These are phyloP conservation scores for Stegodyphus mimosarum DNA, from an alignment of 1,140 invertebrate species.

Conservation along the genomic window DNA sequence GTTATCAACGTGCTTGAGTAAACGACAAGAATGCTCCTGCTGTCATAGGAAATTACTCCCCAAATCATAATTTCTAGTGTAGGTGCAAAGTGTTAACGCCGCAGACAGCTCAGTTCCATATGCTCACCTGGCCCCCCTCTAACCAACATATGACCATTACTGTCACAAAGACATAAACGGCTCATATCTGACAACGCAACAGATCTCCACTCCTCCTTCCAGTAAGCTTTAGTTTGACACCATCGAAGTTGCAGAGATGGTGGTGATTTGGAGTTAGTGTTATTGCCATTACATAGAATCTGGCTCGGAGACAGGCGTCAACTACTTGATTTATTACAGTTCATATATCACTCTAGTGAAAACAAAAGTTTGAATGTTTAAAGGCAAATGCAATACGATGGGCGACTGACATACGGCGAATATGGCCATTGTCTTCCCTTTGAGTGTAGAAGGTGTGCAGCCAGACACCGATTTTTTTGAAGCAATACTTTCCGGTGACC, in stretches of 20 bases:
- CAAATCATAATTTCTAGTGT: not conserved
- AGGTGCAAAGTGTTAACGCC: not conserved
- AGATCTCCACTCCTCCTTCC: not conserved
- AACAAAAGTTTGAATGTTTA: not conserved
- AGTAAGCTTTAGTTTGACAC: not conserved
- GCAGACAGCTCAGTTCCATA: not conserved
- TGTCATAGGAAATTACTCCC: not conserved
- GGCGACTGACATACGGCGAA: not conserved
- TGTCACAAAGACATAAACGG: not conserved
- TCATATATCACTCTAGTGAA: not conserved
- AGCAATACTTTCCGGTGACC: not conserved
- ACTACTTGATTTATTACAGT: not conserved
- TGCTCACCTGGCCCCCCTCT: conserved; percentile 11
- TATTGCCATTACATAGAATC: not conserved
- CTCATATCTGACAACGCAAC: not conserved
- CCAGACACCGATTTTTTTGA: not conserved
- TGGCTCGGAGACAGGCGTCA: not conserved
- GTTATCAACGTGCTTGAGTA: not conserved
- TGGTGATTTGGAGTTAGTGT: conserved; percentile 3
- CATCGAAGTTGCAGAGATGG: not conserved
- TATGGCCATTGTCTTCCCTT: too few relatives aligned
- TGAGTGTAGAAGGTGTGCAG: not conserved
- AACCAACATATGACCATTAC: not conserved
- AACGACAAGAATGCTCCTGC: not conserved
- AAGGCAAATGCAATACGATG: not conserved